These are phyloP conservation scores for Sycophaga agraensis DNA, from an alignment of 1,140 invertebrate genomes.

Conservation along the genomic window DNA sequence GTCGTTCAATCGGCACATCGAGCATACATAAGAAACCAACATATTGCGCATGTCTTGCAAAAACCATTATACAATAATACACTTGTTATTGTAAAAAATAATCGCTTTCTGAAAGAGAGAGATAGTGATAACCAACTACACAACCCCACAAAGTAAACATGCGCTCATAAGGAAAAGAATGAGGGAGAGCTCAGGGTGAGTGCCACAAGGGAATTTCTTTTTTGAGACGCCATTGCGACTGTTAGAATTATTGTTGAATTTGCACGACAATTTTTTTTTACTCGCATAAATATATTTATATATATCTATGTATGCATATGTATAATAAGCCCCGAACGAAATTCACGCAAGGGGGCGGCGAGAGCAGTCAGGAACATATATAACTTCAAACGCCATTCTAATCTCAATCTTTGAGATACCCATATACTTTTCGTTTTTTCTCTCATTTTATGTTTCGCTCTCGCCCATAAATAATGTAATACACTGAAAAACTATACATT, in stretches of 20 bases:
- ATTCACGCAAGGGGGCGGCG: conserved; percentile 8
- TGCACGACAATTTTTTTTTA: conserved; percentile 14
- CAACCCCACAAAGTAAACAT: conserved; percentile 16
- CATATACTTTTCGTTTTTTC: background rate
- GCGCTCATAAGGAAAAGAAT: background rate
- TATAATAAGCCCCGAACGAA: conserved; percentile 17
- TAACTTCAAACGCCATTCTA: conserved; percentile 7
- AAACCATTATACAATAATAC: conserved; percentile 21
- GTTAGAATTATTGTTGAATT: conserved; percentile 15
- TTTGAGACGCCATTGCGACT: background rate
- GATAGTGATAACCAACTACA: conserved; percentile 25
- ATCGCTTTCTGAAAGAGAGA: conserved; percentile 28
- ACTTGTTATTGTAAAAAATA: conserved; percentile 27
- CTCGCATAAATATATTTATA: conserved; percentile 19
- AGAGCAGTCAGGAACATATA: conserved; percentile 31
- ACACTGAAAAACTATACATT: conserved; percentile 16
- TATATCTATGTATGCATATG: conserved; percentile 20
- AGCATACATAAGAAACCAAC: conserved; percentile 17
- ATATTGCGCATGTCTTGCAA: conserved; percentile 10
- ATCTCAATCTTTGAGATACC: background rate
- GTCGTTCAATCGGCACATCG: conserved; percentile 22
- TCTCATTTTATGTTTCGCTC: background rate
- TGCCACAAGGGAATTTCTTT: conserved; percentile 2
- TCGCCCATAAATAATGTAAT: background rate
- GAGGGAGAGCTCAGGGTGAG: background rate